These are phyloP conservation scores for Phytoseiulus persimilis DNA, from an alignment of 2,888 invertebrate species.

Conservation along the genomic window DNA sequence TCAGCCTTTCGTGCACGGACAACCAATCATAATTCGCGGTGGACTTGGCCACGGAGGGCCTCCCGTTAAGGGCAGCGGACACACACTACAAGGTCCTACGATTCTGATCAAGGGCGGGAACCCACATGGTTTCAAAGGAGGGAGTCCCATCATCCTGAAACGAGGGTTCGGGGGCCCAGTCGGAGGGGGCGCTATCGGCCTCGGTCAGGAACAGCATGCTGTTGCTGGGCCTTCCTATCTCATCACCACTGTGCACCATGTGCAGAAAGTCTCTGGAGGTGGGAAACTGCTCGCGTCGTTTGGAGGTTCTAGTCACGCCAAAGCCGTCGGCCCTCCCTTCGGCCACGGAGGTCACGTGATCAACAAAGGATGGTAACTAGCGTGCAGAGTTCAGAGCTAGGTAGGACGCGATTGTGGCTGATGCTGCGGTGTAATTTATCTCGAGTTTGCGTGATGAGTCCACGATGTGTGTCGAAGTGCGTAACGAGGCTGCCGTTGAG, in stretches of 20 bases:
- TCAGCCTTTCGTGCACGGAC: not conserved
- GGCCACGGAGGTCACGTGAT: not conserved
- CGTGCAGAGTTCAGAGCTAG: not conserved
- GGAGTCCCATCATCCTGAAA: not conserved
- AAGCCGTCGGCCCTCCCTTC: not conserved
- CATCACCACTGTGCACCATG: constrained; percentile 25
- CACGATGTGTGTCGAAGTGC: not conserved
- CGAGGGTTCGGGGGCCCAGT: not conserved
- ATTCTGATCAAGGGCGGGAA: constrained; percentile 12
- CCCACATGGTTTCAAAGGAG: constrained; percentile 13
- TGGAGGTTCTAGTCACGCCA: not conserved
- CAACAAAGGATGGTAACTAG: not conserved
- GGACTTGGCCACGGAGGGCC: constrained; percentile 21
- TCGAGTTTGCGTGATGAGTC: not conserved
- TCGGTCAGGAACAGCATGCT: constrained; percentile 24
- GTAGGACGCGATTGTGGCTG: not conserved
- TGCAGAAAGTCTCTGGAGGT: constrained; percentile 25
- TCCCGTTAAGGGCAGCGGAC: not conserved
- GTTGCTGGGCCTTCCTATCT: constrained; percentile 19
- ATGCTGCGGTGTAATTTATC: not conserved
- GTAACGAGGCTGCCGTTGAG: not conserved
- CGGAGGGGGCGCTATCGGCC: not conserved
- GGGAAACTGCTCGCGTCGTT: constrained; percentile 19
- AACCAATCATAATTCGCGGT: not conserved
- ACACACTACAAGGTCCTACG: not conserved